Conservation (phyloP, 2,113 vertebrate species). For the Leptobrachium ailaonicum region DNA sequence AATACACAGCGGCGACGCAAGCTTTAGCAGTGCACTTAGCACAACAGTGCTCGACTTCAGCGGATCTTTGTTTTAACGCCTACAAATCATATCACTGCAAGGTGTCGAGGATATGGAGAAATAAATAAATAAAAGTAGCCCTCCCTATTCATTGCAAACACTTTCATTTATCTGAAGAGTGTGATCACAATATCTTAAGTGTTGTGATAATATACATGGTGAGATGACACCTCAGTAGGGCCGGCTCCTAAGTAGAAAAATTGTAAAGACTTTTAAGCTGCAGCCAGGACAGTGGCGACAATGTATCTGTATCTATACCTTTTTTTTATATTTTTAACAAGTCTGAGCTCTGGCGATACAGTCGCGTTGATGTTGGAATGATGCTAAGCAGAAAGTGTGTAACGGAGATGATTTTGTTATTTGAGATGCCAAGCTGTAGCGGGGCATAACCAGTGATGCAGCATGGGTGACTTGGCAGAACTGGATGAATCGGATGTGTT, state of each 20-base stretch:
- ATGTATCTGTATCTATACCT: constrained; percentile 55
- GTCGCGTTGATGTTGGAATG: neutral
- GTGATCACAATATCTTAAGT: constrained; percentile 81
- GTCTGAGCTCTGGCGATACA: constrained; percentile 3
- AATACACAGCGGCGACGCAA: neutral
- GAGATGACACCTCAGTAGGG: constrained; percentile 81
- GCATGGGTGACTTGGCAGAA: neutral
- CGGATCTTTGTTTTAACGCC: constrained; percentile 45
- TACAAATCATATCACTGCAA: constrained; percentile 48
- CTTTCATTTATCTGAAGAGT: constrained; percentile 75
- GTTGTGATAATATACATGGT: constrained; percentile 84
- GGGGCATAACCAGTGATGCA: neutral
- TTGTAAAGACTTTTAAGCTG: constrained; percentile 74
- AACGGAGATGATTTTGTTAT: constrained; percentile 45
- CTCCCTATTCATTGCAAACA: constrained; percentile 60
- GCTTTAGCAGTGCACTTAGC: constrained; percentile 9
- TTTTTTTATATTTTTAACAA: constrained; percentile 40
- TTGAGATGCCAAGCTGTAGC: neutral
- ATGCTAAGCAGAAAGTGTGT: constrained; percentile 1
- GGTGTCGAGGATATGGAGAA: constrained; percentile 36
- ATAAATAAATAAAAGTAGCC: constrained; percentile 49
- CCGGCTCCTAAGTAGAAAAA: constrained; percentile 77
- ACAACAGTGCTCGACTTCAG: constrained; percentile 14
- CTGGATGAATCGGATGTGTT: neutral
- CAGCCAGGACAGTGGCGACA: constrained; percentile 61